These are phyloP conservation scores for Lasioglossum malachurum DNA, from an alignment of 2,888 invertebrate species.

Conservation along the genomic window DNA sequence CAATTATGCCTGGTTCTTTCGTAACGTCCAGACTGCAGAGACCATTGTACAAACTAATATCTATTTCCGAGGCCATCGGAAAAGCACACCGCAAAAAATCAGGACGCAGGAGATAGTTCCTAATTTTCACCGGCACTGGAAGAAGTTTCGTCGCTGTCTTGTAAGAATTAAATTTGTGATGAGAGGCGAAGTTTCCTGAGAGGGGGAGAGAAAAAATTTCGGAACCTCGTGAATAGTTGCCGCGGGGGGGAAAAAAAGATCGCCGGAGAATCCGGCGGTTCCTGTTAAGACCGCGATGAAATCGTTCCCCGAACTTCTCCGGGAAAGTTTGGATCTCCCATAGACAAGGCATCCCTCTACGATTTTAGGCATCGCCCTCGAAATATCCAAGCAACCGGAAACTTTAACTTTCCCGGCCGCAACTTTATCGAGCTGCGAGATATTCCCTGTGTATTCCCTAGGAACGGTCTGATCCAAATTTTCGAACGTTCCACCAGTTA, in stretches of 20 bases:
- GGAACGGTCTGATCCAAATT: background rate
- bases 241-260: background rate
- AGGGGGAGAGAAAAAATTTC: background rate
- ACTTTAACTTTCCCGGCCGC: background rate
- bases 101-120: background rate
- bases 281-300: slow-evolving; percentile 18
- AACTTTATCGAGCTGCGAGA: slow-evolving; percentile 17
- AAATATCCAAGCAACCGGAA: slow-evolving; percentile 1
- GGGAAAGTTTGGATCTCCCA: slow-evolving; percentile 1
- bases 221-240: slow-evolving; percentile 11
- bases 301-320: background rate
- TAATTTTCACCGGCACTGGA: background rate
- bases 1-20: background rate
- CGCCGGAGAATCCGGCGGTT: background rate
- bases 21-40: background rate
- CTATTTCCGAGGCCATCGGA: background rate
- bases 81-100: background rate
- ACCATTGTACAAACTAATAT: background rate
- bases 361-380: slow-evolving; percentile 17
- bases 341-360: slow-evolving; percentile 14
- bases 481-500: background rate
- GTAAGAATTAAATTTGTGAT: slow-evolving; percentile 13
- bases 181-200: background rate
- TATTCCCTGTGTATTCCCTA: background rate
- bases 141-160: background rate